Conservation (phyloP, 1,140 invertebrate species). For the Ooceraea biroi region DNA sequence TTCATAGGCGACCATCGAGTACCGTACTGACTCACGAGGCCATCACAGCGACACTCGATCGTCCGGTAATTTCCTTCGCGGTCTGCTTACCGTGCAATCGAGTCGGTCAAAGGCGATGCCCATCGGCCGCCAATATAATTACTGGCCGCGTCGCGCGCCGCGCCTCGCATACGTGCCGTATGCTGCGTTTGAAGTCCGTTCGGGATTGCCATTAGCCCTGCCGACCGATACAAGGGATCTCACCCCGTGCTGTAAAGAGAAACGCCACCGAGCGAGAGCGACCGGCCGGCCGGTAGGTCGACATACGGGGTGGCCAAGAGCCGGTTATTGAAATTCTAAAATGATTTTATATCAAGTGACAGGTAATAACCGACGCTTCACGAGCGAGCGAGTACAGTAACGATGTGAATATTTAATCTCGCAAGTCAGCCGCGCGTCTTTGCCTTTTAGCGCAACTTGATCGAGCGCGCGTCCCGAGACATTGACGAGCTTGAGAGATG, state of each 20-base stretch:
- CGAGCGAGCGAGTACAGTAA: slow-evolving; percentile 16
- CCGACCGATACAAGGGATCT: slow-evolving; percentile 72
- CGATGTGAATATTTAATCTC: slow-evolving; percentile 69
- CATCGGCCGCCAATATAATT: slow-evolving; percentile 83
- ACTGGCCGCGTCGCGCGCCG: slow-evolving; percentile 61
- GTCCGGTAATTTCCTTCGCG: slow-evolving; percentile 80
- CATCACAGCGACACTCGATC: slow-evolving; percentile 51
- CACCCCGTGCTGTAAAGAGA: slow-evolving; percentile 51
- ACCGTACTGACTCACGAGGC: slow-evolving; percentile 11
- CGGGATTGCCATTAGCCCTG: slow-evolving; percentile 80
- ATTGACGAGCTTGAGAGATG: slow-evolving; percentile 54
- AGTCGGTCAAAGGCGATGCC: slow-evolving; percentile 82
- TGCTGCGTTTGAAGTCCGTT: slow-evolving; percentile 82
- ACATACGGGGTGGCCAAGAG: slow-evolving; percentile 24
- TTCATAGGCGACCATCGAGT: slow-evolving; percentile 8
- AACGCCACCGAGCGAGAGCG: slow-evolving; percentile 33
- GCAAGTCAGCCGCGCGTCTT: slow-evolving; percentile 38
- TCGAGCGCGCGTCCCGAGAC: slow-evolving; percentile 47
- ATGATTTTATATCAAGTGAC: slow-evolving; percentile 84
- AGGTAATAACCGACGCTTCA: slow-evolving; percentile 82
- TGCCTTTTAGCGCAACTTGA: slow-evolving; percentile 57
- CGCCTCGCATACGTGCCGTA: slow-evolving; percentile 77
- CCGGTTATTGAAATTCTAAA: slow-evolving; percentile 83
- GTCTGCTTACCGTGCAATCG: slow-evolving; percentile 82
- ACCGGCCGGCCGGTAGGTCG: slow-evolving; percentile 42